phyloP scores from a whole-genome alignment of 2,797 vertebrate species.

The Buphagus erythrorhynchus region DNA sequence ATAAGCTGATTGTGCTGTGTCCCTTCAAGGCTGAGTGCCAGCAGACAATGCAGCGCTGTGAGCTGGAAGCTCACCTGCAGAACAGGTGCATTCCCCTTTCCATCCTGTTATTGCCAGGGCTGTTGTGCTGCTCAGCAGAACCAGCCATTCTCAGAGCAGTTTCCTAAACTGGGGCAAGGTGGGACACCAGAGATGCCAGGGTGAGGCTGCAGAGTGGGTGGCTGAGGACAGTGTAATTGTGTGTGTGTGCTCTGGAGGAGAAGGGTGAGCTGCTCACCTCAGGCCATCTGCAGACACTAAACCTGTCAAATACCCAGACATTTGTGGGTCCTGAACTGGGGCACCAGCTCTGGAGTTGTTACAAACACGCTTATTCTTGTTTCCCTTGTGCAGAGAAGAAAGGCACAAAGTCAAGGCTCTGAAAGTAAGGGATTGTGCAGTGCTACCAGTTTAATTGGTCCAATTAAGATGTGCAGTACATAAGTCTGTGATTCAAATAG shows the following conservation, averaged over 20 bases:
- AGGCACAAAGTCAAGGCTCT: constrained; percentile 1
- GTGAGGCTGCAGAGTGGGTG: constrained; percentile 34
- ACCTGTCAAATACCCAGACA: neutral
- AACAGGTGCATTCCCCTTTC: constrained; percentile 82
- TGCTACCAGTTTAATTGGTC: constrained; percentile 51
- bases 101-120: rapidly evolving
- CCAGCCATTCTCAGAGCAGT: neutral
- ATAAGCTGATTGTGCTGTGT: constrained; percentile 87
- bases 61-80: constrained; percentile 91
- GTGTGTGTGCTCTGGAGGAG: neutral
- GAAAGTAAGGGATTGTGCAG: neutral
- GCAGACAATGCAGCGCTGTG: constrained; percentile 89
- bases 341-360: neutral
- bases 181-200: neutral
- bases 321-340: neutral
- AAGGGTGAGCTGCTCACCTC: neutral
- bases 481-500: constrained; percentile 45
- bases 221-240: constrained; percentile 1
- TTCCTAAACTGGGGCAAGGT: neutral
- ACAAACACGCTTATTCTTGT: neutral
- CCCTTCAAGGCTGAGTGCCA: constrained; percentile 85
- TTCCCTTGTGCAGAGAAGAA: neutral
- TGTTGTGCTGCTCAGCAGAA: neutral
- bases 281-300: neutral
- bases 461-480: constrained; percentile 43